phyloP scores from a whole-genome alignment of 2,797 vertebrate species.

The Crocidura indochinensis region DNA sequence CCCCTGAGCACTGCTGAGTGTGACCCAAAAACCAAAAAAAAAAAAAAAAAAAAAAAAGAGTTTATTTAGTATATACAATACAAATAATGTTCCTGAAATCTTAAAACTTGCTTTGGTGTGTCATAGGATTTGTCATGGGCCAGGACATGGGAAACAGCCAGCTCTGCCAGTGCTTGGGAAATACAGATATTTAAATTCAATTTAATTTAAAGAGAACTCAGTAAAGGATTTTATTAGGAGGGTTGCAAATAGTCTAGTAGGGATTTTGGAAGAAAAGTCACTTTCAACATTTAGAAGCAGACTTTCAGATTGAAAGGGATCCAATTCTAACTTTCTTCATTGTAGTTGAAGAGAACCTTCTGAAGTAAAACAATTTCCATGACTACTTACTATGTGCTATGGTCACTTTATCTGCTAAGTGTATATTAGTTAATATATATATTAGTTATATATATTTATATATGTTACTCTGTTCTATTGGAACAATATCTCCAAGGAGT shows the following conservation, averaged over 20 bases:
- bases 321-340: conserved; percentile 29
- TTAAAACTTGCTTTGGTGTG: conserved; percentile 19
- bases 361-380: conserved; percentile 58
- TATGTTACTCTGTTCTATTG: conserved; percentile 31
- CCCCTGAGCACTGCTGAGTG: no score
- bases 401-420: neutral
- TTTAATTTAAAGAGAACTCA: neutral
- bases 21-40: no score
- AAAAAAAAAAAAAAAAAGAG: no score
- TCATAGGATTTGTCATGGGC: conserved; percentile 41
- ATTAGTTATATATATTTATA: neutral
- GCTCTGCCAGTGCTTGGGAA: conserved; percentile 3
- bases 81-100: conserved; percentile 53
- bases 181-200: neutral
- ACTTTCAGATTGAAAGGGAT: conserved; percentile 39
- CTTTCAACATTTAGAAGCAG: conserved; percentile 52
- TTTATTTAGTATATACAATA: conserved; percentile 54
- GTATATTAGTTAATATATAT: neutral
- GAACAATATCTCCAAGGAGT: conserved; percentile 56
- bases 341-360: neutral
- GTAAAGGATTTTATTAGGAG: conserved; percentile 14
- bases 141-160: neutral
- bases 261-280: conserved; percentile 34
- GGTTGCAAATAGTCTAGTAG: conserved; percentile 18
- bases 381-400: conserved; percentile 24